Evolutionary conservation across 2,113 vertebrate genomes (phyloP).

Genomic region (Aepyceros melampus): DNA sequence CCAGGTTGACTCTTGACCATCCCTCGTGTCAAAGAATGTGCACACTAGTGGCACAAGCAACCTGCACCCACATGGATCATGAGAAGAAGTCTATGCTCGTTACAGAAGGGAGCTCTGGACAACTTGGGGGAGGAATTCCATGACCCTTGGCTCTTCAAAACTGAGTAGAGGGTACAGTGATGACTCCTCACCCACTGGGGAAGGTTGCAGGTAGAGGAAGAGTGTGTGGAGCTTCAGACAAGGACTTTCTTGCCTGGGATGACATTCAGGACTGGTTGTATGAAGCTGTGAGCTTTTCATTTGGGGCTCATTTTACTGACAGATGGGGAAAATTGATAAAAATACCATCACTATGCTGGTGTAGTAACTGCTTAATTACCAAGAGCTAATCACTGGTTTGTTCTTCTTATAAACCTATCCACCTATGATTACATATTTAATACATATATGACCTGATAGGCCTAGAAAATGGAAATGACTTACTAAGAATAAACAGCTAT

Average conservation of each 20-base stretch:
- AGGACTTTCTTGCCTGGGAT: background rate
- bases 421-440: background rate
- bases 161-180: background rate
- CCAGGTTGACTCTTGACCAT: no score
- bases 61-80: background rate
- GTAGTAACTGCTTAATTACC: background rate
- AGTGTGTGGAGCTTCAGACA: background rate
- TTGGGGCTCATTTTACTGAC: background rate
- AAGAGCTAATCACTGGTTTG: background rate
- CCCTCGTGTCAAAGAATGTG: rapidly evolving
- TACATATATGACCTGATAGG: background rate
- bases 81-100: background rate
- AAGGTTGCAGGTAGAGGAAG: background rate
- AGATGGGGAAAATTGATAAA: background rate
- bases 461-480: background rate
- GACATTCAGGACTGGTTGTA: background rate
- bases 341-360: background rate
- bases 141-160: background rate
- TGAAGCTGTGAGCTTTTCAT: background rate
- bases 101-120: background rate
- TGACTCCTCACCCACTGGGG: background rate
- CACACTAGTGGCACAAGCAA: background rate
- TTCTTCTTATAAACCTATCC: background rate
- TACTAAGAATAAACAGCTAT: background rate
- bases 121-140: rapidly evolving